A percentile compares a stretch with the other conserved stretches of the same genome.
Evolutionary conservation across 2,113 vertebrate species (phyloP).

Genomic region (Neofelis nebulosa): DNA sequence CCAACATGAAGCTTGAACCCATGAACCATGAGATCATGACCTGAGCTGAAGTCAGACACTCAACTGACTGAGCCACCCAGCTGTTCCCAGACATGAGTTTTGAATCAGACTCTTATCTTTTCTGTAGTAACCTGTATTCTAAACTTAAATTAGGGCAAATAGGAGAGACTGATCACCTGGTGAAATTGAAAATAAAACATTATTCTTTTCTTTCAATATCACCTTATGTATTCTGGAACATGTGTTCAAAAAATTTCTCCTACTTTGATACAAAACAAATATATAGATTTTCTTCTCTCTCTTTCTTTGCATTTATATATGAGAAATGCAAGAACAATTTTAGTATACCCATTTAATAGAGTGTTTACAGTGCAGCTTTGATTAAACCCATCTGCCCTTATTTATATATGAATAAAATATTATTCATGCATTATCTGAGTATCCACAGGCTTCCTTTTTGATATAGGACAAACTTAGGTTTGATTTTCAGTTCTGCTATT

Average conservation of each 20-base stretch:
- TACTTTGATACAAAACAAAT: not conserved
- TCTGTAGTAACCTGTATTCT: not conserved
- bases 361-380: not conserved
- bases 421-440: not conserved
- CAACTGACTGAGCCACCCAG: too few species aligned
- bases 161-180: not conserved
- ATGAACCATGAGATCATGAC: too few species aligned
- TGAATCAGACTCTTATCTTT: not conserved
- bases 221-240: not conserved
- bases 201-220: not conserved
- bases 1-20: too few species aligned
- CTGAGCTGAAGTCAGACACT: too few species aligned
- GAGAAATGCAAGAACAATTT: not conserved
- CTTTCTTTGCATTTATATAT: not conserved
- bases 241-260: not conserved
- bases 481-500: not conserved
- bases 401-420: not conserved
- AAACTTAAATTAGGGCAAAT: not conserved
- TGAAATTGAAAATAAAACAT: slow-evolving; percentile 14
- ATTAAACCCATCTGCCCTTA: not conserved
- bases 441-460: not conserved
- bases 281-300: not conserved
- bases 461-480: not conserved
- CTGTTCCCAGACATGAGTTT: not conserved
- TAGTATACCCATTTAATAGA: not conserved